Evolutionary conservation across 2,797 vertebrate genomes (phyloP).

Genomic region (Girardinus metallicus): DNA sequence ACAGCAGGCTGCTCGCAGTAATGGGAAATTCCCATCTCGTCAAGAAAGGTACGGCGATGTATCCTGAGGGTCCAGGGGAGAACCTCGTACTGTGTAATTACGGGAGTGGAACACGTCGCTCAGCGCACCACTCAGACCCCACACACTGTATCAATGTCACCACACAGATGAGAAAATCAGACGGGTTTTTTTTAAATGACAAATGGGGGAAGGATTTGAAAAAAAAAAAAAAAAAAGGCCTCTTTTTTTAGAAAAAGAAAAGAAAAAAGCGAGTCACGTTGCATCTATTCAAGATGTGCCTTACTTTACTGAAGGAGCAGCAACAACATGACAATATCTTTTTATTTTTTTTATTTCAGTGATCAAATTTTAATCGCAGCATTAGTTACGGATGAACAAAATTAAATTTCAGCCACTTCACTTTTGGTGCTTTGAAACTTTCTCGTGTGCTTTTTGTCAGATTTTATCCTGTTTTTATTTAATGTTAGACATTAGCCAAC

Average conservation of each 20-base stretch:
- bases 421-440: background rate
- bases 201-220: conserved; percentile 40
- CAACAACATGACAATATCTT: background rate
- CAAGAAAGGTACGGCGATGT: conserved; percentile 36
- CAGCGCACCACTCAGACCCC: conserved; percentile 53
- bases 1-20: conserved; percentile 33
- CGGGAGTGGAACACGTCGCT: conserved; percentile 49
- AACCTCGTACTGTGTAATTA: conserved; percentile 65
- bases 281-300: background rate
- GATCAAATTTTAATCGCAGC: background rate
- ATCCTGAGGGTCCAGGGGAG: conserved; percentile 55
- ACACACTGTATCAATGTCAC: conserved; percentile 53
- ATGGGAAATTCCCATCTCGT: conserved; percentile 64
- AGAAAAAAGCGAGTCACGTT: conserved; percentile 16
- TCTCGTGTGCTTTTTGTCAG: background rate
- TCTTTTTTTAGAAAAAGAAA: conserved; percentile 12
- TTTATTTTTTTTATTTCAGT: background rate
- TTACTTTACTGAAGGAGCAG: background rate
- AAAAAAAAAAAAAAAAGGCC: too few species aligned
- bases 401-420: background rate
- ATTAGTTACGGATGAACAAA: background rate
- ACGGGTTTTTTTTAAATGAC: conserved; percentile 32
- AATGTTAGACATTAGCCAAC: background rate
- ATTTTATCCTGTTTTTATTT: background rate
- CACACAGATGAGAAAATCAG: conserved; percentile 25